A percentile compares a stretch with the other conserved stretches of the same genome.
Evolutionary conservation across 2,113 vertebrate genomes (phyloP).

Genomic region (Mungos mungo): DNA sequence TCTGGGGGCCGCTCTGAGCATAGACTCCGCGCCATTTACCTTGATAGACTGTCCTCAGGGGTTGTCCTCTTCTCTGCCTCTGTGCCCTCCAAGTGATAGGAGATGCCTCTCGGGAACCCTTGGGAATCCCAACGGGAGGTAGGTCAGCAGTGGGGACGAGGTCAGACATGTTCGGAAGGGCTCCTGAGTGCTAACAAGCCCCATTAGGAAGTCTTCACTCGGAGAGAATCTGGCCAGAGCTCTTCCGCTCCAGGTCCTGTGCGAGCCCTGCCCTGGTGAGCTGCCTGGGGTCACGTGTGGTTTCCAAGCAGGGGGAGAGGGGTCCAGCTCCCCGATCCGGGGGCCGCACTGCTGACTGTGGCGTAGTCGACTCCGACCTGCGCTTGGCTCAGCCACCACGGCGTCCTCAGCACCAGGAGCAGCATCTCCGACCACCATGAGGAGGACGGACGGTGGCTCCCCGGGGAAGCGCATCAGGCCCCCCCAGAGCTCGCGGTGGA

Average conservation of each 20-base stretch:
- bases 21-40: background rate
- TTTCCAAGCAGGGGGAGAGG: background rate
- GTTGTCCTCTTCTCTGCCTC: background rate
- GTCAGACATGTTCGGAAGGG: background rate
- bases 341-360: accelerated
- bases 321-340: accelerated
- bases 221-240: background rate
- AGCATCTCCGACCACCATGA: background rate
- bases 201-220: too few species aligned
- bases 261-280: background rate
- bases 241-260: background rate
- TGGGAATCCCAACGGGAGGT: background rate
- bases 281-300: accelerated
- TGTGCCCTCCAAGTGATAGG: background rate
- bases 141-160: background rate
- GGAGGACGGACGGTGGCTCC: background rate
- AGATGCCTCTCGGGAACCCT: background rate
- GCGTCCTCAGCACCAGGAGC: background rate
- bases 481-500: background rate
- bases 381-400: accelerated
- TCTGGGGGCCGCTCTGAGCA: background rate
- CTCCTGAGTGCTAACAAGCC: background rate
- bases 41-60: background rate
- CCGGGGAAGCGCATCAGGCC: accelerated
- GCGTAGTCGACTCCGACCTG: background rate